Base-by-base conservation (phyloP, 2,888 invertebrate species). In the Ennomos quercinarius region DNA sequence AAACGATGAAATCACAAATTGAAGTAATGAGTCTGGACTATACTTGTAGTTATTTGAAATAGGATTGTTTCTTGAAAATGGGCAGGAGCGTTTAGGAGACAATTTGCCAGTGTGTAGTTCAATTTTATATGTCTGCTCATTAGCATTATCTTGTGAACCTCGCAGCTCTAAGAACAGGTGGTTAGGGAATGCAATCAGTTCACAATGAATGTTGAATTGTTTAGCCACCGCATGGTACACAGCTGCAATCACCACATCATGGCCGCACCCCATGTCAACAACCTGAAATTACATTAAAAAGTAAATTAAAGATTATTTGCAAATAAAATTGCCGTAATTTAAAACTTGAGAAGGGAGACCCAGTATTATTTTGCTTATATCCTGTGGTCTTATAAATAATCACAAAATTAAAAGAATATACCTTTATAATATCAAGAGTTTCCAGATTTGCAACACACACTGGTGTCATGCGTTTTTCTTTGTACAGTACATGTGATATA, bases 141-240 rank as follows among this genome's bases (percentile, higher is more conserved):
- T 46, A 2, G 47, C 39, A 8, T 69, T 39, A 8, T 69, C 61
- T 37, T 63, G 54, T 10, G 63, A 68, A 46, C 80, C 77, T 38
- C 73, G 73, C 84, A 86, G 86, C 61, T 87, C 80, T 11, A 91
- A 44, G 58, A 85, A 87, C 56, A 89, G 61, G 67, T 91, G 89
- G 60, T 85, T 82, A 0, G 85, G 81, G 58, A 89, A 88, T 2
- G 80, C 78, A 0, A 86, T 73, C 37, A 91, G 63, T 17, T 84
- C 77, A 58, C 85, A 84, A 6, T 67, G 56, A 1, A 87, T 75
- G 9, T 84, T 87, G 55, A 84, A 84, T n/a, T 72, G 71, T 40
- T 71, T 73, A 2, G 89, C 87, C 1, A 89, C 74, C 0, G 84
- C 80, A 54, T 86, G 79, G 63, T 81, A 90, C 37, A 89, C 74